Conservation (phyloP, 1,140 invertebrate species). For the Samia ricini region DNA sequence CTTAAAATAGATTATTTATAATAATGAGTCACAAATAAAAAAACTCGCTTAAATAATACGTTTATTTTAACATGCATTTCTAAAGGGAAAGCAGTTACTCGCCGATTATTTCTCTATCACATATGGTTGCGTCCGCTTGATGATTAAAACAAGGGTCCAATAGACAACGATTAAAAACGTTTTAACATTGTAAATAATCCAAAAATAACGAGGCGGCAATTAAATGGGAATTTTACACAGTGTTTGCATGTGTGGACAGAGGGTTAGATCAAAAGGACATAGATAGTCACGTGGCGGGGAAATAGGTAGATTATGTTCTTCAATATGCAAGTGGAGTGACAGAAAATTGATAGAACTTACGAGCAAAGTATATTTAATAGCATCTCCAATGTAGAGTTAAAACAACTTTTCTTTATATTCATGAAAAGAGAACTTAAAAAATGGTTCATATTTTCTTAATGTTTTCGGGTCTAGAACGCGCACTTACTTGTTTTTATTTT, state of each 20-base stretch:
- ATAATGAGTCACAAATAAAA: neutral
- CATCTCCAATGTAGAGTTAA: neutral
- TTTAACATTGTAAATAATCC: conserved; percentile 70
- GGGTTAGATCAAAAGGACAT: conserved; percentile 52
- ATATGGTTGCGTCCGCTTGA: conserved; percentile 54
- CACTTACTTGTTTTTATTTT: too few species aligned
- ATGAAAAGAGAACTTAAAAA: too few species aligned
- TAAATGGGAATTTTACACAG: conserved; percentile 71
- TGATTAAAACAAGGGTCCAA: conserved; percentile 24
- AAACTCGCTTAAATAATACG: neutral
- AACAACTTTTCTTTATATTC: too few species aligned
- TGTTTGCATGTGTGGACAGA: conserved; percentile 35
- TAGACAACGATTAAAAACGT: conserved; percentile 41
- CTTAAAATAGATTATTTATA: neutral
- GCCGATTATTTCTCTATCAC: conserved; percentile 56
- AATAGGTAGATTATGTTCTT: conserved; percentile 12
- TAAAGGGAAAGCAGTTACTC: conserved; percentile 34
- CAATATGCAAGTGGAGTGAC: neutral
- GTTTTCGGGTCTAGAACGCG: too few species aligned
- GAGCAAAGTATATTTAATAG: neutral
- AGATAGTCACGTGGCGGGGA: conserved; percentile 35
- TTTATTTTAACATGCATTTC: neutral
- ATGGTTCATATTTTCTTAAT: too few species aligned
- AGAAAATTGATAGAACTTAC: conserved; percentile 4
- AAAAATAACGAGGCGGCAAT: conserved; percentile 73